Evolutionary conservation across 2,888 invertebrate genomes (phyloP).

Genomic region (Charanyca ferruginea): DNA sequence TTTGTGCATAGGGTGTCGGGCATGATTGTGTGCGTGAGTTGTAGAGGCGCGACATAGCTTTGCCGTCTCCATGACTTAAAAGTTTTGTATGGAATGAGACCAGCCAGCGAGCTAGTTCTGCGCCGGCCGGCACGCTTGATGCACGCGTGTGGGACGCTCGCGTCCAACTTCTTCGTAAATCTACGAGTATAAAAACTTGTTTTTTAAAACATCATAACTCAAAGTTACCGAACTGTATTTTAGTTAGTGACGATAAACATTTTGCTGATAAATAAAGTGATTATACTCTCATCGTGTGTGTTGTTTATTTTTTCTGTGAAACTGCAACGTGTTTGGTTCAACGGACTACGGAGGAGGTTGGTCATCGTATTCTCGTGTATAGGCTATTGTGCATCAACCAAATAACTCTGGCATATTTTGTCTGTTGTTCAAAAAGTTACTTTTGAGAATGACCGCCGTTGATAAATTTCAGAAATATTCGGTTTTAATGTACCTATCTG

Average conservation of each 20-base stretch:
- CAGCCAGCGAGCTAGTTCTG: constrained; percentile 86
- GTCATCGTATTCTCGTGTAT: constrained; percentile 84
- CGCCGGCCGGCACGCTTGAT: constrained; percentile 87
- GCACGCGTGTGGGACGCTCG: constrained; percentile 78
- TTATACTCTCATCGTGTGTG: constrained; percentile 73
- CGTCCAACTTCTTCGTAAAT: constrained; percentile 85
- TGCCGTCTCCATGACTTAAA: constrained; percentile 91
- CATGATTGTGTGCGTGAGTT: constrained; percentile 86
- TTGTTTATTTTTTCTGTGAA: constrained; percentile 87
- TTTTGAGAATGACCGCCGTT: constrained; percentile 7
- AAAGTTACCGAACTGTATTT: constrained; percentile 68
- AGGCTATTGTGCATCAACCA: constrained; percentile 83
- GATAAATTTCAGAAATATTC: not conserved
- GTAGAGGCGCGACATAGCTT: constrained; percentile 91
- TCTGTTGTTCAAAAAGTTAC: constrained; percentile 51
- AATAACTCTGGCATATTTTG: constrained; percentile 81
- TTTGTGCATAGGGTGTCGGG: constrained; percentile 89
- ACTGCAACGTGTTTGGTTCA: constrained; percentile 91
- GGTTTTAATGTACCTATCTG: not conserved
- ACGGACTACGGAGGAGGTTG: constrained; percentile 90
- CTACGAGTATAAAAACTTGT: constrained; percentile 84
- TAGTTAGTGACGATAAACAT: constrained; percentile 66
- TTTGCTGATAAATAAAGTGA: constrained; percentile 78
- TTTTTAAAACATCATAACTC: constrained; percentile 70
- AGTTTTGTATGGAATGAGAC: constrained; percentile 89